Evolutionary conservation across 2,888 invertebrate genomes (phyloP).

Genomic region (Hymenopus coronatus): DNA sequence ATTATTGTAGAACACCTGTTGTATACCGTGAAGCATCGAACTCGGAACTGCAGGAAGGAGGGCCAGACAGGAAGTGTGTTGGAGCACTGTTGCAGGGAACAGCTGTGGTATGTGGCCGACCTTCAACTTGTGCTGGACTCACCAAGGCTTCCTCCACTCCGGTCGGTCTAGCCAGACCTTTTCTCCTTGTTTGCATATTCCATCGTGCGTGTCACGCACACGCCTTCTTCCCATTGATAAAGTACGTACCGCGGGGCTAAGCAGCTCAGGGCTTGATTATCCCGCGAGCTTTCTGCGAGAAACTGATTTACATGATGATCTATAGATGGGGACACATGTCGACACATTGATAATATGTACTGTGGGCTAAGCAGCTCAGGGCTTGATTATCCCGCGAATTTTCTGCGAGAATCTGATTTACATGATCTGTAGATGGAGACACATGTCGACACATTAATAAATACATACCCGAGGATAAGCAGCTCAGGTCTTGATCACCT

Average conservation of each 20-base stretch:
- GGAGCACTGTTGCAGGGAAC: background rate
- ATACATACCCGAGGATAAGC: too few species aligned
- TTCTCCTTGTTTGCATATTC: background rate
- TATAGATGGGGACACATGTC: too few species aligned
- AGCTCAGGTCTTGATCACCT: too few species aligned
- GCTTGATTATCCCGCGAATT: too few species aligned
- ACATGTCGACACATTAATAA: too few species aligned
- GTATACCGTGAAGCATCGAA: background rate
- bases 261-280: background rate
- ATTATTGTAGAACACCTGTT: too few species aligned
- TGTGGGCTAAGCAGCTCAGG: too few species aligned
- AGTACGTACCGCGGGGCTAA: background rate
- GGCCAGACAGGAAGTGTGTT: background rate
- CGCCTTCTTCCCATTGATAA: background rate
- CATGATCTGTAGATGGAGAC: too few species aligned
- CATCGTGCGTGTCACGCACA: background rate
- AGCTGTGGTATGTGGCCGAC: slow-evolving; percentile 14
- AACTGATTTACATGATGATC: too few species aligned
- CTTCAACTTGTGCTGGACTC: slow-evolving; percentile 11
- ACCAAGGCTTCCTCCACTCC: background rate
- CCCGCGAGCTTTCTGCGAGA: too few species aligned
- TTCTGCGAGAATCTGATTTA: too few species aligned
- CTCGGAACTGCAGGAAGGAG: background rate
- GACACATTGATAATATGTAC: too few species aligned
- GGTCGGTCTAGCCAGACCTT: background rate